Base-by-base conservation (phyloP, 1,140 invertebrate genomes). In the Trachymyrmex cornetzi region DNA sequence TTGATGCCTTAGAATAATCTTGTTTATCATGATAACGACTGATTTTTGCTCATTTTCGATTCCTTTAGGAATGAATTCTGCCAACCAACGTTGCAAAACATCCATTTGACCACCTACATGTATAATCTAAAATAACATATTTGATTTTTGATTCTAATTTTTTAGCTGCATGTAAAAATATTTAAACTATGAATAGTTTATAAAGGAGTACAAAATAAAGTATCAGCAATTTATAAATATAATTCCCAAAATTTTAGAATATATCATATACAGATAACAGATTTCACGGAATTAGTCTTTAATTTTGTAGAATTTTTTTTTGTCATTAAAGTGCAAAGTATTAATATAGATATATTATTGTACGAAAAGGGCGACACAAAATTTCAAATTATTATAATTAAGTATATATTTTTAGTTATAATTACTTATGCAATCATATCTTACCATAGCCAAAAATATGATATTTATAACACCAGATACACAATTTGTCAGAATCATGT, bases 61-160 rank as follows among this genome's bases (percentile, higher is more conserved):
- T 9, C 71, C 11, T 38, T 27, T n/a, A 4, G 30, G 7, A 14
- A 11, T 7, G n/a, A 81, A 11, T 14, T 81, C 12, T 6, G n/a
- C 11, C 30, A 81, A 48, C 77, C n/a, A 71, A 2, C 6, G 4
- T 57, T 57, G n/a, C 11, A 81, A 5, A 57, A 81, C 55, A 12
- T 81, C 50, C 7, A 81, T 38, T 81, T 81, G 64, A 9, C 77
- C 77, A 19, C 64, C 34, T 38, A 38, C 11, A 30, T 81, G 77
- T 1, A 81, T 1, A 3, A 71, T 9, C 77, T 81, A 2, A 79
- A n/a, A 38, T 0, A 11, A 3, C 0, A 59, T 1, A 38, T 44
- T 44, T 7, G 1, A 44, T 44, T 11, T 44, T 44, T 44, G 11
- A 34, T 44, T 44, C 11, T 12, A 44, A 44, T 44, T 44, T 44